These are phyloP conservation scores for Clistopyga incitator DNA, from an alignment of 2,888 invertebrate genomes.

Conservation along the genomic window DNA sequence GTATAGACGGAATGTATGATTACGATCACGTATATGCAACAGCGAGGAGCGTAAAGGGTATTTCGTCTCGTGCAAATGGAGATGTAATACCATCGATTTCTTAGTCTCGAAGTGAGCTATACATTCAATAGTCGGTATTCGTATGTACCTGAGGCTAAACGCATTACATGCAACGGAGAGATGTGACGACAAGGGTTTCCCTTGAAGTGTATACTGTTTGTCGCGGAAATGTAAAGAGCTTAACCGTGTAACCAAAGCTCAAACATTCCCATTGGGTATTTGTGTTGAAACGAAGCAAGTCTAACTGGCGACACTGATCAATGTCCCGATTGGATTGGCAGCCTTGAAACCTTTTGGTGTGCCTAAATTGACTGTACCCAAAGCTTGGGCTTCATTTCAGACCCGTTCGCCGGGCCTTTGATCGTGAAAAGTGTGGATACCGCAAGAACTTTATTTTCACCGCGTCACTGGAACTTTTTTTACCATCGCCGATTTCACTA, in stretches of 20 bases:
- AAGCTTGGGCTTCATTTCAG: neutral
- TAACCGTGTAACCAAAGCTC: neutral
- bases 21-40: neutral
- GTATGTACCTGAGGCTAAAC: constrained; percentile 8
- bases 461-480: neutral
- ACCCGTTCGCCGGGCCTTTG: neutral
- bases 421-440: neutral
- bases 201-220: neutral
- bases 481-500: neutral
- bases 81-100: neutral
- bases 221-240: constrained; percentile 31
- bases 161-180: constrained; percentile 29
- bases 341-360: constrained; percentile 8
- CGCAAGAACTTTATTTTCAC: neutral
- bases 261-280: constrained; percentile 23
- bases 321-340: constrained; percentile 5
- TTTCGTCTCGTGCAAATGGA: constrained; percentile 3
- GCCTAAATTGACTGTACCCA: neutral
- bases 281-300: constrained; percentile 20
- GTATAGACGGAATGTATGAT: neutral
- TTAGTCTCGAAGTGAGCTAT: neutral
- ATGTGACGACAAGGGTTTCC: neutral
- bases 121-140: neutral
- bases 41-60: neutral
- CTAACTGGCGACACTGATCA: constrained; percentile 17